Evolutionary conservation across 1,140 invertebrate species (phyloP), one percentile per base, ranked within the genome.

Genomic region (Heliothis subflexa): DNA sequence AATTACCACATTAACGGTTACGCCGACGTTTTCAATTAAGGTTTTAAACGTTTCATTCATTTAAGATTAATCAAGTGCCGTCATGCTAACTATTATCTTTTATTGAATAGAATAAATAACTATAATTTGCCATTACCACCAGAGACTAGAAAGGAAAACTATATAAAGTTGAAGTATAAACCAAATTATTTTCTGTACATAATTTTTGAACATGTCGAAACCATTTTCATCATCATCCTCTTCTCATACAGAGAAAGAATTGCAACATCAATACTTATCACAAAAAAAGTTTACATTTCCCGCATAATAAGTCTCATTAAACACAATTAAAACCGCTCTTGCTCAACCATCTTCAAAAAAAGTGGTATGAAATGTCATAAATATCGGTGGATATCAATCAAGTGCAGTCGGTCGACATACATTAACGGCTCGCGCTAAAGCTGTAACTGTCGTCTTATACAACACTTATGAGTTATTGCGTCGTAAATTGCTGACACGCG

Each of bases 401-500:
- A 49, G 40, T 14, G n/a, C 87, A 88, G 80, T 88, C 84, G 81
- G 80, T 66, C 78, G 82, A 84, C 85, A 79, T 86, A 84, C 90
- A 89, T 92, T 93, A 91, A 90, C 87, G 88, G 88, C 79, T 68
- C 61, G 78, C 78, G 79, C 84, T 79, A 82, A 72, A 66, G 85
- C 78, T 88, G 88, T 91, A 86, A 88, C 85, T 90, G 89, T 91
- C 89, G 72, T 75, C 81, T 78, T 76, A 47, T 82, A 87, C 89
- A 89, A 85, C 86, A 70, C 73, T 76, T 77, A 86, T 91, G 90
- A 93, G 78, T 91, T 91, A 91, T 88, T 78, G 81, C 77, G 76
- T 85, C 85, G 84, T 91, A 88, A 88, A 85, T 52, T 81, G 83
- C 79, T 75, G 72, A 75, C 84, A 89, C 85, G 78, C 81, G 86